Evolutionary conservation across 2,888 invertebrate genomes (phyloP).

Genomic region (Plagodis dolabraria): DNA sequence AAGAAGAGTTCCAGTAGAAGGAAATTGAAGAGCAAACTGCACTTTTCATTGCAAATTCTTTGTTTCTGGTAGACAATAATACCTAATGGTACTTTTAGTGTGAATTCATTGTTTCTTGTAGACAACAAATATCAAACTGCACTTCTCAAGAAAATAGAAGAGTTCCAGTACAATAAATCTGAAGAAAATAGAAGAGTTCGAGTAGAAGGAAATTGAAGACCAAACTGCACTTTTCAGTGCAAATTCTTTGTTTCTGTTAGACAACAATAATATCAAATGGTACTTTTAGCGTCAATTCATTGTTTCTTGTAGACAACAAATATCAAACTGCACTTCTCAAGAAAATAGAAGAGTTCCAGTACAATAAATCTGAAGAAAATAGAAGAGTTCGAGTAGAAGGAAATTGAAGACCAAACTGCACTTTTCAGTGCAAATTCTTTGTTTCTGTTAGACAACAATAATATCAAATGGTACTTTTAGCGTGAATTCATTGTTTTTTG

Average conservation of each 20-base stretch:
- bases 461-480: conserved; percentile 3
- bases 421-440: conserved; percentile 3
- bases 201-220: neutral
- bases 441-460: conserved; percentile 6
- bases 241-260: conserved; percentile 1
- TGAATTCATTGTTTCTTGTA: neutral
- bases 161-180: too few species aligned
- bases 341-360: too few species aligned
- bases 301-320: neutral
- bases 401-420: neutral
- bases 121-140: too few species aligned
- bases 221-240: conserved; percentile 19
- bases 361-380: too few species aligned
- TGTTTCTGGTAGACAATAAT: conserved; percentile 1
- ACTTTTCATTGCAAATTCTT: conserved; percentile 18
- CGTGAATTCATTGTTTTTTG: neutral
- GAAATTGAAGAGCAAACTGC: conserved; percentile 4
- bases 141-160: too few species aligned
- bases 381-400: too few species aligned
- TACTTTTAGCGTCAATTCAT: neutral
- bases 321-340: too few species aligned
- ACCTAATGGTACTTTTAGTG: conserved; percentile 9
- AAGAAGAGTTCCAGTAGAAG: neutral
- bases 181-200: too few species aligned
- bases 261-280: conserved; percentile 2